Percentiles rank a stretch among this genome's conserved stretches.
phyloP scores from a whole-genome alignment of 2,797 vertebrate genomes.

The Enteromius mattozi region DNA sequence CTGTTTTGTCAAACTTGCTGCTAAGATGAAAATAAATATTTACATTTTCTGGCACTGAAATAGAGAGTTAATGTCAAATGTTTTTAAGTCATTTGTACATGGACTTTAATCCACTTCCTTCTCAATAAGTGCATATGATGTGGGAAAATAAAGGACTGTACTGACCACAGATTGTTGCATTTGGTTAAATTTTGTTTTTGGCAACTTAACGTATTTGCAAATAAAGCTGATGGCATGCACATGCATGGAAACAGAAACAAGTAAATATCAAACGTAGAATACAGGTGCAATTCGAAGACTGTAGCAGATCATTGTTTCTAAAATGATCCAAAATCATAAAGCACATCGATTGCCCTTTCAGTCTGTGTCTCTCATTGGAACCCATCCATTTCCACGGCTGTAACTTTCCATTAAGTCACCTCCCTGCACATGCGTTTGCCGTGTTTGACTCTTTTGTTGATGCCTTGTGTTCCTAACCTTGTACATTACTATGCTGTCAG shows the following conservation, averaged over 20 bases:
- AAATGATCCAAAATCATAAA: background rate
- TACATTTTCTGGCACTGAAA: background rate
- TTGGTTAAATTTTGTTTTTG: background rate
- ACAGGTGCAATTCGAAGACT: background rate
- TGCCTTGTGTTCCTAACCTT: conserved; percentile 34
- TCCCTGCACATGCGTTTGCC: conserved; percentile 40
- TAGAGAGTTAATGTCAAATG: conserved; percentile 35
- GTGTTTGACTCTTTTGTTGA: conserved; percentile 12
- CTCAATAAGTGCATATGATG: background rate
- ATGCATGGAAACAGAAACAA: background rate
- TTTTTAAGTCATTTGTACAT: conserved; percentile 27
- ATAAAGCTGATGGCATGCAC: background rate
- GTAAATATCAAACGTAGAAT: background rate
- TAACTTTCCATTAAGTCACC: conserved; percentile 69
- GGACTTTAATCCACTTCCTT: conserved; percentile 39
- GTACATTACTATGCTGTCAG: conserved; percentile 26
- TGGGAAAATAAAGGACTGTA: conserved; percentile 3
- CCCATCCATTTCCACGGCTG: conserved; percentile 17
- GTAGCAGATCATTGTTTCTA: background rate
- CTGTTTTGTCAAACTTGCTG: background rate
- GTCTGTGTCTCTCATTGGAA: background rate
- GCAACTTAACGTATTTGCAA: background rate
- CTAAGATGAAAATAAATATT: conserved; percentile 6
- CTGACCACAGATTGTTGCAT: background rate
- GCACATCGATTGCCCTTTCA: background rate